Evolutionary conservation across 2,888 invertebrate genomes (phyloP), one percentile per base, ranked within the genome.

Genomic region (Clunio marinus): DNA sequence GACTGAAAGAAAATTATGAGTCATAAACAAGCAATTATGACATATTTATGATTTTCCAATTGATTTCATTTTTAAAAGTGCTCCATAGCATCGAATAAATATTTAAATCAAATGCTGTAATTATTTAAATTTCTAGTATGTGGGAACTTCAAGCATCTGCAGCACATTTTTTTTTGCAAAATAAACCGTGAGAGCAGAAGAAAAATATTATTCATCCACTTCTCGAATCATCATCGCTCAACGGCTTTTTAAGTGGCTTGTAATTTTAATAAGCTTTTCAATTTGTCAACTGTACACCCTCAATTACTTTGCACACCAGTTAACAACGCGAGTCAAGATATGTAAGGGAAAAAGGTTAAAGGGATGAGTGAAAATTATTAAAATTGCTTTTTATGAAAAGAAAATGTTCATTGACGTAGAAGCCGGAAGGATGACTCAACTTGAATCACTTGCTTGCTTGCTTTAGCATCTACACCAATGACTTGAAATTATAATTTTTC

Each of bases 21-120:
- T 68, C 68, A 58, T 68, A 68, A 68, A 68, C 68, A 68, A 68
- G 58, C 68, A 68, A 68, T 68, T 68, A 68, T 68, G 68, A 68
- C 68, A 68, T 68, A 37, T 68, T 68, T 68, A 68, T 45, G 68
- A 68, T 58, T 68, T 68, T 68, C 68, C 68, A 68, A 68, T 68
- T 68, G 68, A 68, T 68, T 67, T 68, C 57, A 68, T 28, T 41
- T 58, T 41, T 25, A 35, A 67, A 28, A 58, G 55, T 22, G 10
- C 57, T 57, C 25, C 10, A 25, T 24, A 32, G 10, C 10, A 10
- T 10, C 32, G 10, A 32, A 32, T 7, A 32, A 32, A 10, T 32
- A 7, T 7, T 4, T 10, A 32, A 32, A 32, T 10, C 15, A 24
- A 22, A 62, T n/a, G 20, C 41, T 13, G 35, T 55, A 66, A 66